phyloP scores from a whole-genome alignment of 2,888 invertebrate genomes.

The Megalurothrips usitatus region DNA sequence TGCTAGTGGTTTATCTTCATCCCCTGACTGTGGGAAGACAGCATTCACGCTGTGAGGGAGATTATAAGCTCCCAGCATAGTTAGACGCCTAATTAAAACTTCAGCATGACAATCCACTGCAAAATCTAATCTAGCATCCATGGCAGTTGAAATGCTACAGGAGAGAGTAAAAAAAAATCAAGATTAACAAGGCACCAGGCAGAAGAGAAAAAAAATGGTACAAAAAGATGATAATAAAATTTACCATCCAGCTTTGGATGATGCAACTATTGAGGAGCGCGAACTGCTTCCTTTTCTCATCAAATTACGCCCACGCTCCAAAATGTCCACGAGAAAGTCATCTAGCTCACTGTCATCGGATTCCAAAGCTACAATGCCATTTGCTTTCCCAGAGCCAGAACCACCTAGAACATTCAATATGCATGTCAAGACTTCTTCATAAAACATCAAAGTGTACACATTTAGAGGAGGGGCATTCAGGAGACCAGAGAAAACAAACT shows the following conservation, averaged over 20 bases:
- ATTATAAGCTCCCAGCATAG: slow-evolving; percentile 61
- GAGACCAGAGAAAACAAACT: neutral
- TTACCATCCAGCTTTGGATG: slow-evolving; percentile 34
- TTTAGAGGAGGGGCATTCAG: too few relatives aligned
- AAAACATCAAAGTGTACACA: neutral
- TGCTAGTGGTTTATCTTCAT: slow-evolving; percentile 51
- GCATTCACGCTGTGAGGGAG: slow-evolving; percentile 54
- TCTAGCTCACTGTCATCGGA: slow-evolving; percentile 79
- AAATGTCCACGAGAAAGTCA: slow-evolving; percentile 66
- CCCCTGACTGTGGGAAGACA: slow-evolving; percentile 46
- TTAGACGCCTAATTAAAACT: slow-evolving; percentile 65
- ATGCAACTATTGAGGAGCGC: slow-evolving; percentile 42
- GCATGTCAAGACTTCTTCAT: neutral
- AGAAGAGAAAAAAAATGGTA: neutral
- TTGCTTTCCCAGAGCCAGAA: slow-evolving; percentile 3
- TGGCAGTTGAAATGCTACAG: slow-evolving; percentile 59
- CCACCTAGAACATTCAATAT: neutral
- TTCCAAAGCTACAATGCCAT: slow-evolving; percentile 53
- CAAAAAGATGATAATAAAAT: neutral
- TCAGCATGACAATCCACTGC: slow-evolving; percentile 76
- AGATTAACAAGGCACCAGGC: slow-evolving; percentile 29
- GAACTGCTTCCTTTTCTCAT: slow-evolving; percentile 52
- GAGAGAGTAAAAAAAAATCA: slow-evolving; percentile 36
- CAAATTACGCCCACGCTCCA: slow-evolving; percentile 57
- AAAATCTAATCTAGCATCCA: slow-evolving; percentile 73